Evolutionary conservation across 1,140 invertebrate species (phyloP), one percentile per base, ranked within the genome.

Genomic region (Drosophila baimaii): DNA sequence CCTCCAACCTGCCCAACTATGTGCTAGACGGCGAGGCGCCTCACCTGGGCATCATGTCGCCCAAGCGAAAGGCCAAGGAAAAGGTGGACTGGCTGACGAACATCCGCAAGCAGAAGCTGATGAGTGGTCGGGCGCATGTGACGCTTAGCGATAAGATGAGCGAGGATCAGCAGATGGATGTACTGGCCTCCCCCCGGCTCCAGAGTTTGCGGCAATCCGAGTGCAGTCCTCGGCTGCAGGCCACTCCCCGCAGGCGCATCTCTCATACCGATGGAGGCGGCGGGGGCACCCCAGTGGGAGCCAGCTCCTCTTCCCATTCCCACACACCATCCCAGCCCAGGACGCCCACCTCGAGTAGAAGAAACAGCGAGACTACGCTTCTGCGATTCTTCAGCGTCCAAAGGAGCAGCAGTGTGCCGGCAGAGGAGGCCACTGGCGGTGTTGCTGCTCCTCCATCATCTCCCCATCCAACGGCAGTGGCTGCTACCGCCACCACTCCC

Each of bases 1-100:
- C 95, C 0, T 93, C 94, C 6, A 95, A 96, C 91, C 92, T 97
- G 23, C 96, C 96, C 0, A 96, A 97, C 92, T 97, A 94, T 73
- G 95, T 96, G 1, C 71, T 95, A 5, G 95, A 96, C 74, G 96
- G 96, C 1, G 94, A 94, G 21, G 96, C 96, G 0, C 96, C 96
- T 0, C 96, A 96, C 84, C 92, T 96, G 52, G 92, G 94, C 21
- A 91, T 95, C 43, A 94, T 94, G 92, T 96, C 95, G 1, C 95
- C 95, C 0, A 93, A 93, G 39, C 95, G 95, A 51, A 94, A 93
- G 55, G 70, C 82, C 46, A 94, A 94, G 68, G 93, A 95, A 25
- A 94, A 95, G 65, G 93, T 95, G 0, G 94, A 96, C 80, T 96
- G 96, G 96, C 88, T 96, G 29, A 96, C 95, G 0, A 94, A 94